Evolutionary conservation across 2,888 invertebrate genomes (phyloP).

Genomic region (Acleris cristana): DNA sequence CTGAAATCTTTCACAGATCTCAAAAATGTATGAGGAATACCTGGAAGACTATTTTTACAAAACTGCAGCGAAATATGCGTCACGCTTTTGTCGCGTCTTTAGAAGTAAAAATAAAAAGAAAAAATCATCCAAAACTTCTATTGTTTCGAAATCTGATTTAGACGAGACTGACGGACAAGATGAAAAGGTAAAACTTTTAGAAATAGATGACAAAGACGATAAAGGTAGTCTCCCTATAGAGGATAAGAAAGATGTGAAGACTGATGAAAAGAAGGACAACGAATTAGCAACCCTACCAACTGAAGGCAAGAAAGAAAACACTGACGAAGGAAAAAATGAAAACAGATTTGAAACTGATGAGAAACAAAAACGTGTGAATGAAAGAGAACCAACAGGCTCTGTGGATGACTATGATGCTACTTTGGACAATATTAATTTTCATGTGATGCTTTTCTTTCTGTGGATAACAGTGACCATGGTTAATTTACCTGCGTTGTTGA

Average conservation of each 20-base stretch:
- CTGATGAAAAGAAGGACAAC: conserved; percentile 4
- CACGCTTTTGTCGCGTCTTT: conserved; percentile 60
- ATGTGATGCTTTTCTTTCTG: conserved; percentile 88
- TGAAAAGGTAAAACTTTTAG: conserved; percentile 1
- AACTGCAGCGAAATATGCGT: conserved; percentile 70
- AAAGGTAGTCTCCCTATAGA: conserved; percentile 2
- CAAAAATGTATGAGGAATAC: conserved; percentile 90
- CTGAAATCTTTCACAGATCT: conserved; percentile 79
- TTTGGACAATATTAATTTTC: conserved; percentile 86
- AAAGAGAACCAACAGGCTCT: conserved; percentile 4
- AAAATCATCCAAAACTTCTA: conserved; percentile 8
- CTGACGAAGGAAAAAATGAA: conserved; percentile 25
- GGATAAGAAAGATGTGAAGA: conserved; percentile 1
- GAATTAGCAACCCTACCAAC: conserved; percentile 2
- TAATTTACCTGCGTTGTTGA: conserved; percentile 88
- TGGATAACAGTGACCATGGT: conserved; percentile 86
- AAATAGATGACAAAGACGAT: conserved; percentile 1
- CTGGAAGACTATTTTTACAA: conserved; percentile 85
- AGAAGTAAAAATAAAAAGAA: conserved; percentile 47
- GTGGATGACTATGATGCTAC: conserved; percentile 41
- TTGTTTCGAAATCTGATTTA: background rate
- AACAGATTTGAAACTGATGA: conserved; percentile 41
- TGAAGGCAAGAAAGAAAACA: background rate
- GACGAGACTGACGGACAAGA: background rate
- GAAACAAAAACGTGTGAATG: background rate